Evolutionary conservation across 2,888 invertebrate species (phyloP).

Genomic region (Epirrita christyi): DNA sequence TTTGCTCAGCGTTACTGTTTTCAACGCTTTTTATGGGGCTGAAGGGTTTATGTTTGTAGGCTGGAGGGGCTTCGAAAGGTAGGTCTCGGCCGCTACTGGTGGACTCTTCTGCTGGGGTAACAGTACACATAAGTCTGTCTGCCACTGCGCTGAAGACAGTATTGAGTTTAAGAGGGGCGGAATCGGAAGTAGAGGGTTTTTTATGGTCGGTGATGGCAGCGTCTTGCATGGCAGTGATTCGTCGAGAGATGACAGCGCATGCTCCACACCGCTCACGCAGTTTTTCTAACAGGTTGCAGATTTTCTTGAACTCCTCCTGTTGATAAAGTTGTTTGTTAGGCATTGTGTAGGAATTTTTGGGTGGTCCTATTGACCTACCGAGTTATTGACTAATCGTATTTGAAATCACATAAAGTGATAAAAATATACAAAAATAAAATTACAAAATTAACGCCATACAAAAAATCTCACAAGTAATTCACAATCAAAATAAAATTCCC

Average conservation of each 20-base stretch:
- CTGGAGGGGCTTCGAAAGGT: conserved; percentile 76
- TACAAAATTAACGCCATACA: too few species aligned
- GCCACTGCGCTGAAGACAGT: conserved; percentile 82
- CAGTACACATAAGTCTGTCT: conserved; percentile 80
- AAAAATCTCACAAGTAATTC: too few species aligned
- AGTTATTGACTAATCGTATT: too few species aligned
- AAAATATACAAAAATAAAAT: too few species aligned
- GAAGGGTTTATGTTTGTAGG: conserved; percentile 77
- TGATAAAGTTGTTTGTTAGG: background rate
- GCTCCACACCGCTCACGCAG: conserved; percentile 92
- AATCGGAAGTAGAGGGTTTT: conserved; percentile 78
- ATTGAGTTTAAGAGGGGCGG: conserved; percentile 78
- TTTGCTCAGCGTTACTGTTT: conserved; percentile 70
- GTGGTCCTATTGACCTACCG: too few species aligned
- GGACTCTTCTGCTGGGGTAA: conserved; percentile 79
- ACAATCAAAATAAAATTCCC: too few species aligned
- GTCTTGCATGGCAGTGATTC: conserved; percentile 93
- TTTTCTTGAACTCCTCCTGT: conserved; percentile 92
- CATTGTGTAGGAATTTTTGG: too few species aligned
- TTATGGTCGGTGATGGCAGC: conserved; percentile 86
- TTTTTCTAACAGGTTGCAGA: conserved; percentile 91
- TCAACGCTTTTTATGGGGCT: conserved; percentile 76
- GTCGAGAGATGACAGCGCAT: conserved; percentile 89
- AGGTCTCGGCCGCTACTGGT: conserved; percentile 79
- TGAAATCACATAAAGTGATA: too few species aligned